Evolutionary conservation across 2,888 invertebrate genomes (phyloP), one percentile per base, ranked within the genome.

Genomic region (Apotomis capreana): DNA sequence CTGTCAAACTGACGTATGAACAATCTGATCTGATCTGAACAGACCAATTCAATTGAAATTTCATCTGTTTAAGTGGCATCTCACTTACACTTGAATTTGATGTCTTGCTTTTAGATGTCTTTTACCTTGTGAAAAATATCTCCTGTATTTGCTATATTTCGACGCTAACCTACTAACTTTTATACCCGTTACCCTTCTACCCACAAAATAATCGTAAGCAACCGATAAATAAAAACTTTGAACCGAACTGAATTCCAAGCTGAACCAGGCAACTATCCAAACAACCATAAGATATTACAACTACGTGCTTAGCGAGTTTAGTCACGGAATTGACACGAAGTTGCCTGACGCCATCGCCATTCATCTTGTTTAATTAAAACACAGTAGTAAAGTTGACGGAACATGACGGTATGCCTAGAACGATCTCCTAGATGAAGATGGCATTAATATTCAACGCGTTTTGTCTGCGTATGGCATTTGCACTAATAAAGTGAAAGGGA

Each of bases 361-460:
- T 46, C 58, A 15, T 72, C 68, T 59, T 15, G 37, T 72, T 72
- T 72, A 68, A 72, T 72, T 72, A 72, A 72, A 72, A 44, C 63
- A 63, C 68, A 68, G 61, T 51, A 58, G 67, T 72, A 54, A 72
- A 72, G 72, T 72, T 68, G 72, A 72, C 72, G 63, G 68, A 68
- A 54, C 68, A 57, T 59, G 68, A 52, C 44, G 72, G 58, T 54
- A 72, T 68, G 68, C 58, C 58, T 58, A 60, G 65, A 44, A 13
- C 46, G 46, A 36, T 36, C 36, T 26, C 63, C 62, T 63, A 44
- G 58, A 59, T 62, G 58, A 51, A 40, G 10, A 46, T 10, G 13
- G 26, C 58, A 68, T 72, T 59, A 68, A 72, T 72, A 69, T 73
- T 73, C 73, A 73, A 10, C 69, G 55, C 73, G 64, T 73, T 69